Evolutionary conservation across 2,888 invertebrate genomes (phyloP), one percentile per base, ranked within the genome.

Genomic region (Cyrtodaria siliqua): DNA sequence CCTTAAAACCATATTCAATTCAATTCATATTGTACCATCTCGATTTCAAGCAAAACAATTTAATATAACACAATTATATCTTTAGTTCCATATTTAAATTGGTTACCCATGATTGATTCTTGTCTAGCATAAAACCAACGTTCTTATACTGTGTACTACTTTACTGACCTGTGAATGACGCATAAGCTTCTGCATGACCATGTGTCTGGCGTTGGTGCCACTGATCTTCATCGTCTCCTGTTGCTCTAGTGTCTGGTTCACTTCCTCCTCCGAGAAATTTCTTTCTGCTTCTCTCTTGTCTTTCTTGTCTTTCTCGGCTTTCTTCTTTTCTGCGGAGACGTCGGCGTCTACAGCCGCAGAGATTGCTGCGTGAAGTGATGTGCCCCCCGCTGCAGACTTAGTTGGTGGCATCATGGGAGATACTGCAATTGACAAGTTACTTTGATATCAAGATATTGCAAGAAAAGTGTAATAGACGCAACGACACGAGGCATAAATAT

Each of bases 171-270:
- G 95, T 69, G 95, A 95, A 88, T 96, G 96, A 26, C 97, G 94
- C 97, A 98, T 97, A n/a, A 98, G 93, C 89, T 97, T 96, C 92
- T 97, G 97, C 97, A 97, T 97, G 55, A 97, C 95, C 87, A 97
- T 94, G 91, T 97, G 96, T 56, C 96, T 93, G 0, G 96, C 96
- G 90, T 96, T 96, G 89, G 96, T 96, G 56, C 97, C 97, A 82
- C 94, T 94, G 83, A 95, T 95, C 72, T 94, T 93, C 91, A 95
- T 93, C 80, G 94, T 94, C 89, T 95, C 95, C 80, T 93, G 93
- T 64, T 91, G 90, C 47, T 90, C 93, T n/a, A 94, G 78, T 2
- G 93, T 92, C 70, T 93, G 93, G 23, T 92, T 91, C 18, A 91
- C 90, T 38, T 93, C 93, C 44, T 92, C 91, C 55, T 92, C 91